phyloP scores from a whole-genome alignment of 2,888 invertebrate species.

The Crocallis elinguaria region DNA sequence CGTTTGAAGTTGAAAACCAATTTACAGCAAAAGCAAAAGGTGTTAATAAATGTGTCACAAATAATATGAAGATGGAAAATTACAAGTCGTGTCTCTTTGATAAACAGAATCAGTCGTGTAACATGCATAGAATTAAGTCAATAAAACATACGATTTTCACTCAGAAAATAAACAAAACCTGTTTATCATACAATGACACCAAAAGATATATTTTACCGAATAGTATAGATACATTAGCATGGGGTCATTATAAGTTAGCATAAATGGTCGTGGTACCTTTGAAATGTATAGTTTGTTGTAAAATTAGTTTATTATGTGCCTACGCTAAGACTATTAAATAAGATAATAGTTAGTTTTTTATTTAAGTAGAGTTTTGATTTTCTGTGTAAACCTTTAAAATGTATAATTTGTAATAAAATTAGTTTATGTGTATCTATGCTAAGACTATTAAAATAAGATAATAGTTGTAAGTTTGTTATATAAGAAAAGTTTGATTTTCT shows the following conservation, averaged over 20 bases:
- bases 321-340: too few species aligned
- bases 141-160: slow-evolving; percentile 37
- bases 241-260: background rate
- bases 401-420: too few species aligned
- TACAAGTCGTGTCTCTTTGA: slow-evolving; percentile 42
- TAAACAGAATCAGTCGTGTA: slow-evolving; percentile 41
- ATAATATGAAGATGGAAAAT: background rate
- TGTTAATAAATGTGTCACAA: background rate
- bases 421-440: too few species aligned
- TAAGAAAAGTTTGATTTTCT: background rate
- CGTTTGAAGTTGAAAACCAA: too few species aligned
- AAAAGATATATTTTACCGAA: slow-evolving; percentile 9
- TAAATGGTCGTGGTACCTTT: background rate
- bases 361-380: too few species aligned
- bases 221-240: slow-evolving; percentile 6
- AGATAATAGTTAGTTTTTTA: too few species aligned
- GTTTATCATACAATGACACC: slow-evolving; percentile 24
- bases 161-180: slow-evolving; percentile 34
- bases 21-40: background rate
- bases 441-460: too few species aligned
- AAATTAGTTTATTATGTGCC: background rate
- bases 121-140: background rate
- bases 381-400: too few species aligned
- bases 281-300: background rate
- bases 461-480: background rate